These are phyloP conservation scores for Callospermophilus lateralis DNA, from an alignment of 2,113 vertebrate species.

Conservation along the genomic window DNA sequence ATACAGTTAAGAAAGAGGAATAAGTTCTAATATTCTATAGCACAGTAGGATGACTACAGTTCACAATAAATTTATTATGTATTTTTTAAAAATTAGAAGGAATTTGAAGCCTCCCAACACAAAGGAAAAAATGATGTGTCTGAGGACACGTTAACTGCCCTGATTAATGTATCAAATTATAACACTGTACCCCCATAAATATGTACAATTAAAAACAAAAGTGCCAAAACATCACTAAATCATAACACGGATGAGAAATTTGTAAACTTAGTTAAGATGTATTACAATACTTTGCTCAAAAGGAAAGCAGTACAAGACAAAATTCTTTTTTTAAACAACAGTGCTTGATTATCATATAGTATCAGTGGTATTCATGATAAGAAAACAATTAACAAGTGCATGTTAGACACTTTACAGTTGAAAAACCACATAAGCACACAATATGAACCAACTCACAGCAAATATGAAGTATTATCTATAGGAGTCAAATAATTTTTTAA, in stretches of 20 bases:
- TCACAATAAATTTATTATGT: not conserved
- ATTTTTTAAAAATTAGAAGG: not conserved
- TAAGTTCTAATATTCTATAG: not conserved
- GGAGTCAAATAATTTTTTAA: not conserved
- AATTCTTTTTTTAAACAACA: not conserved
- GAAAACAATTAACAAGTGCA: not conserved
- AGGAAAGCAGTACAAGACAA: slow-evolving; percentile 5
- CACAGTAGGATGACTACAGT: not conserved
- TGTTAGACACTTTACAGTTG: not conserved
- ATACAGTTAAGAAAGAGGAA: not conserved
- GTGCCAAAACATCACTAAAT: not conserved
- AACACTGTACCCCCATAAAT: not conserved
- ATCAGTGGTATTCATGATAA: not conserved
- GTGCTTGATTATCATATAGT: not conserved
- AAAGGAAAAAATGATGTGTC: not conserved
- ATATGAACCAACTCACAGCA: not conserved
- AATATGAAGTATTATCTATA: not conserved
- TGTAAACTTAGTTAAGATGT: not conserved
- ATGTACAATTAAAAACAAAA: not conserved
- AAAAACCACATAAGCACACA: not conserved
- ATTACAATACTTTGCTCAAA: slow-evolving; percentile 13
- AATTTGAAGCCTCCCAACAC: not conserved
- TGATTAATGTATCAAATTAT: not conserved
- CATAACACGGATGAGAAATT: not conserved
- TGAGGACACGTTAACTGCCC: not conserved